Evolutionary conservation across 92 coral and sea anemone genomes (phyloP).

Genomic region (Phenganax stokvisi): DNA sequence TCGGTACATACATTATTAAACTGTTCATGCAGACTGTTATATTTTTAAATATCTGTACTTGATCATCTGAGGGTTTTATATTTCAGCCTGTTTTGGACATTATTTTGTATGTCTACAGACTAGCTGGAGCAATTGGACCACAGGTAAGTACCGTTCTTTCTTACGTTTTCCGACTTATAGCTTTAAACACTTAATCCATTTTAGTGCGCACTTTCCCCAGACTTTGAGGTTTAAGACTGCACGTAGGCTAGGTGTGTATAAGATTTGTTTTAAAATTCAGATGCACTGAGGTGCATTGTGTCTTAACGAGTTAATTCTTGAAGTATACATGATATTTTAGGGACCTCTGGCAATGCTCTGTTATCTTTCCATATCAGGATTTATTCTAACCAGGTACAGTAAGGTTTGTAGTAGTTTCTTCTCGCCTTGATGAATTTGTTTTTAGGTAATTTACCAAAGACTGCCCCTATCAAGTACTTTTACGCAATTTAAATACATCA

Average conservation of each 20-base stretch:
- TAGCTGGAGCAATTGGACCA: conserved; percentile 84
- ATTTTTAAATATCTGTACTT: background rate
- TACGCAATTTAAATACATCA: no score
- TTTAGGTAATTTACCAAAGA: no score
- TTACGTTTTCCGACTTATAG: no score
- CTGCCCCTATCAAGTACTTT: no score
- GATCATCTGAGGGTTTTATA: background rate
- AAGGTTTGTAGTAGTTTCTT: background rate
- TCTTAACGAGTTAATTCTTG: background rate
- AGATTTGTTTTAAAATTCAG: background rate
- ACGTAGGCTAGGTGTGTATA: background rate
- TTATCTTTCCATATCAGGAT: conserved; percentile 84
- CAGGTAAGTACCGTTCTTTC: conserved; percentile 56
- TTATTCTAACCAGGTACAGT: conserved; percentile 71
- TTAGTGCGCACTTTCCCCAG: background rate
- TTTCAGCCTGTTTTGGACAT: conserved; percentile 87
- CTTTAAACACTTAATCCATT: background rate
- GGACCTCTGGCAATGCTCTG: conserved; percentile 93
- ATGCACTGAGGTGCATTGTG: background rate
- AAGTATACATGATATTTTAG: conserved; percentile 34
- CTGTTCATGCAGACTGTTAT: background rate
- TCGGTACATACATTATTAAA: background rate
- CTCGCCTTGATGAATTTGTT: no score
- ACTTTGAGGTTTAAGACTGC: background rate
- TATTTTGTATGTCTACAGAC: conserved; percentile 70